Evolutionary conservation across 2,888 invertebrate species (phyloP).

Genomic region (Tenthredo scrophulariae): DNA sequence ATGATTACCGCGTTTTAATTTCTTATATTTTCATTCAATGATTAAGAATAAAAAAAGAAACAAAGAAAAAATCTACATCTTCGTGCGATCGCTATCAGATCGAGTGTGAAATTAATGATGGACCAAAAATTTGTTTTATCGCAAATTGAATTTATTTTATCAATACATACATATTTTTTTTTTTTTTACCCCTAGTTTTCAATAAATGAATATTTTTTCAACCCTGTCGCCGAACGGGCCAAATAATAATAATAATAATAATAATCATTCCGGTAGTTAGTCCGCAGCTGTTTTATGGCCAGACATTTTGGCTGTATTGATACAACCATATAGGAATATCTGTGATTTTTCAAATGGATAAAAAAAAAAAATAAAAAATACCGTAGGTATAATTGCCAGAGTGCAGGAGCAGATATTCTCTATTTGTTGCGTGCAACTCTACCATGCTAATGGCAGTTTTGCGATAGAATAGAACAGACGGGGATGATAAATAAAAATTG

Average conservation of each 20-base stretch:
- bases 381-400: neutral
- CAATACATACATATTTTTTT: neutral
- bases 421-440: neutral
- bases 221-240: neutral
- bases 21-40: neutral
- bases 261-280: neutral
- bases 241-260: neutral
- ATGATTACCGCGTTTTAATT: neutral
- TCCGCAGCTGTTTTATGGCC: neutral
- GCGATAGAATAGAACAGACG: neutral
- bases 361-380: neutral
- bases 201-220: neutral
- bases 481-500: neutral
- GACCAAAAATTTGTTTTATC: neutral
- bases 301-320: neutral
- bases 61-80: too few species aligned
- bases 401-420: conserved; percentile 1
- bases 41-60: neutral
- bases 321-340: neutral
- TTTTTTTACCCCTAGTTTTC: neutral
- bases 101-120: neutral
- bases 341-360: neutral
- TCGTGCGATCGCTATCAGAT: neutral
- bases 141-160: neutral
- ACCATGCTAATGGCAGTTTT: conserved; percentile 34